Evolutionary conservation across 2,113 vertebrate species (phyloP), one percentile per base, ranked within the genome.

Genomic region (Megaceryle maxima): DNA sequence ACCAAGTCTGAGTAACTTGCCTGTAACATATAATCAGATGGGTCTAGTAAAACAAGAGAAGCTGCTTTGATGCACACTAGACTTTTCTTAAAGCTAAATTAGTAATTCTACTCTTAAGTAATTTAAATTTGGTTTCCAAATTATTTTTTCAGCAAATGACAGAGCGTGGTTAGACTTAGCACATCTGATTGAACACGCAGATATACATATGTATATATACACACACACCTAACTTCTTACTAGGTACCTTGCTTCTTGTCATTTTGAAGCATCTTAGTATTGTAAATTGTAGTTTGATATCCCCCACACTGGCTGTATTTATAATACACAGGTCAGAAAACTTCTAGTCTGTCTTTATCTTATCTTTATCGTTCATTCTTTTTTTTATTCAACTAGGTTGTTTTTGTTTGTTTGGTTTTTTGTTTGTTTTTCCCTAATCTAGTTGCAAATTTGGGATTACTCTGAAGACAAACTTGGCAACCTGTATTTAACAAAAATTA

Each of bases 391-490:
- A 73, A 46, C 69, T 48, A 68, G 82, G 7, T 25, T 81, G 37
- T 11, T 18, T 81, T 95, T 37, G 37, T 37, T 87, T 68, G 13
- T 10, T 41, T 51, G 37, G 37, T 41, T 11, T 18, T 81, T 95
- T n/a, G n/a, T n/a, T 87, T 68, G 4, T 11, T 41, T 51, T 51
- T 51, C 74, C 9, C 22, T 50, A 91, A 95, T 16, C 46, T 53
- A 88, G 72, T 69, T 92, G 55, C 50, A 83, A 87, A 43, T 85
- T 31, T 16, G 67, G 29, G 24, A 94, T 90, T 89, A 67, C 68
- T 68, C 56, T 50, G 43, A 94, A 91, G 63, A 87, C 50, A 97
- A 91, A 85, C 33, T 82, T 66, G 24, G 35, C 67, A 72, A 41
- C 10, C 26, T 67, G 7, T 64, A 68, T 68, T 57, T 91, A 39